These are phyloP conservation scores for Ochotona princeps DNA, from an alignment of 2,113 vertebrate species.

Conservation along the genomic window DNA sequence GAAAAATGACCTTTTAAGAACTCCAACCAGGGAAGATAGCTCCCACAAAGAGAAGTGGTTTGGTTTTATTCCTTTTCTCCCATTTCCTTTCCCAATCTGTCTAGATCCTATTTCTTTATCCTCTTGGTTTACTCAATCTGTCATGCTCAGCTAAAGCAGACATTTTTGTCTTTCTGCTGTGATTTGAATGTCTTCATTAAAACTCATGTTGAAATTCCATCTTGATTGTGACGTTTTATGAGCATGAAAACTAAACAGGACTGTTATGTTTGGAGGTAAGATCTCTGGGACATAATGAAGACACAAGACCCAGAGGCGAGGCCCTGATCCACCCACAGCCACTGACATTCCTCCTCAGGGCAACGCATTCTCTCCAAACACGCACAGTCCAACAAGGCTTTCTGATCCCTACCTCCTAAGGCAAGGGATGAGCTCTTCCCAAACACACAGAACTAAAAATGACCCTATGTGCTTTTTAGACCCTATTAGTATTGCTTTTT, in stretches of 20 bases:
- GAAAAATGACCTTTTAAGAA: background rate
- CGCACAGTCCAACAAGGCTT: background rate
- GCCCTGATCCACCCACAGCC: background rate
- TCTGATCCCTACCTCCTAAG: background rate
- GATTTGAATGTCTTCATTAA: too few relatives aligned
- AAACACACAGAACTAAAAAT: background rate
- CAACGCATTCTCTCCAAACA: background rate
- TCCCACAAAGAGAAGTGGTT: background rate
- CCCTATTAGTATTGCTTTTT: too few relatives aligned
- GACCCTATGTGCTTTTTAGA: too few relatives aligned
- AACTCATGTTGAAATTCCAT: too few relatives aligned
- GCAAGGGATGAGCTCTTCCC: background rate
- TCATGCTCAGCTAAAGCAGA: background rate
- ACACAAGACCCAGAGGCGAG: too few relatives aligned
- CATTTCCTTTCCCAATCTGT: background rate
- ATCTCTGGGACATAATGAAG: too few relatives aligned
- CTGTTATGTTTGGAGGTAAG: too few relatives aligned
- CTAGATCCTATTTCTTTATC: background rate
- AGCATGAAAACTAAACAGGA: too few relatives aligned
- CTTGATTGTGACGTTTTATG: too few relatives aligned
- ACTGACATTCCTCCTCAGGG: background rate
- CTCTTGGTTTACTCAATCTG: background rate
- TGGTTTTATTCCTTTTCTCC: background rate
- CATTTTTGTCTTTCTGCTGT: background rate
- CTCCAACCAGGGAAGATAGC: background rate